Evolutionary conservation across 2,797 vertebrate genomes (phyloP).

Genomic region (Scarus forsteni): DNA sequence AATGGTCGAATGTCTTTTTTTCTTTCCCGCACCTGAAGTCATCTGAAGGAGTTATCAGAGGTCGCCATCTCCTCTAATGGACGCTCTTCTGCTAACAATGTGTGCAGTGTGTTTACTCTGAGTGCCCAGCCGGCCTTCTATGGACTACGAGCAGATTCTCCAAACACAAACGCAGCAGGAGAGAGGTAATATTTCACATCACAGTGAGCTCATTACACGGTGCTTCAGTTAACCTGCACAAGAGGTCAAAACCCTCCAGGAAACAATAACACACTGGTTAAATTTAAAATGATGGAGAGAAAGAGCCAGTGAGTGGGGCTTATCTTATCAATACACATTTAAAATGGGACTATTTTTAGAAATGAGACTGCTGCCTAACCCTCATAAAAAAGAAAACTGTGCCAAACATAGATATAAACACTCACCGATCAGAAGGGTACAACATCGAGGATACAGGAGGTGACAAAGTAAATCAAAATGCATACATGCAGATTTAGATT

Average conservation of each 20-base stretch:
- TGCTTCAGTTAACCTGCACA: not conserved
- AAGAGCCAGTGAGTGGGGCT: too few relatives aligned
- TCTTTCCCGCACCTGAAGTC: not conserved
- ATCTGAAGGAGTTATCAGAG: not conserved
- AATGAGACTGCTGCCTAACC: too few relatives aligned
- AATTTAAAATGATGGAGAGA: not conserved
- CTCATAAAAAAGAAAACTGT: too few relatives aligned
- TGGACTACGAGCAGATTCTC: not conserved
- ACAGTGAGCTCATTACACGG: slow-evolving; percentile 28
- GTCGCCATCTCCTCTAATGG: slow-evolving; percentile 23
- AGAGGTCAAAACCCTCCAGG: not conserved
- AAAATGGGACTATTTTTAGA: too few relatives aligned
- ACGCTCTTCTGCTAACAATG: slow-evolving; percentile 31
- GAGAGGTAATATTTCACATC: slow-evolving; percentile 18
- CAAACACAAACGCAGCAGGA: slow-evolving; percentile 2
- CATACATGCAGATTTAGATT: too few relatives aligned
- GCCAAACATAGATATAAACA: too few relatives aligned
- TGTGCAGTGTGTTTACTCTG: slow-evolving; percentile 42
- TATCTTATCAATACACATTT: too few relatives aligned
- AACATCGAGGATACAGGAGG: too few relatives aligned
- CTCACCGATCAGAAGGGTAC: too few relatives aligned
- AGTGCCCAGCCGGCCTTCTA: not conserved
- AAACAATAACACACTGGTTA: not conserved
- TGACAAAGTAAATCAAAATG: too few relatives aligned
- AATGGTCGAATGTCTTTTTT: not conserved